Base-by-base conservation (phyloP, 1,140 invertebrate species). In the Panagrolaimus sp. region DNA sequence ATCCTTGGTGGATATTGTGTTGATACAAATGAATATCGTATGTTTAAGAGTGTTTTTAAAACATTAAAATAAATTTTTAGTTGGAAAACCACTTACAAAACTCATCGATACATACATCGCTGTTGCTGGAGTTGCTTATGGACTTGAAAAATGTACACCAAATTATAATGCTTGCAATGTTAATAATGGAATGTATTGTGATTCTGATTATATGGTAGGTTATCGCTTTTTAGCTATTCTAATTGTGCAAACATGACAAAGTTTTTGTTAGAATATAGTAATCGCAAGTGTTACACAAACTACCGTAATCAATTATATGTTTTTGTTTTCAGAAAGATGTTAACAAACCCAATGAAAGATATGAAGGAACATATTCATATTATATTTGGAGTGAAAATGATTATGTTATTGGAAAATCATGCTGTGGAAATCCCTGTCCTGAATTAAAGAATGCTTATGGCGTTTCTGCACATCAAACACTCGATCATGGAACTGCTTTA, bases 1-100 rank as follows among this genome's bases (percentile, higher is more conserved):
- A 80, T 78, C 25, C 71, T 79, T 63, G 76, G 76, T 47, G 76
- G 76, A 5, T 44, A 61, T 23, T 78, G 76, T 65, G 78, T 79
- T 7, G 76, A 78, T 38, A 78, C 76, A 14, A 64, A 64, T 27
- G 78, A 80, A 47, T 9, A 72, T 25, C 16, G 31, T 38, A 4
- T 38, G 31, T 38, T n/a, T n/a, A n/a, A n/a, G n/a, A 38, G 31
- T 7, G 2, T 38, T 38, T 38, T 38, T 38, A 38, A 38, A 38
- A 38, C 7, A 2, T 38, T 38, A 38, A 38, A 38, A 38, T 38
- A 38, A 38, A 4, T 38, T 38, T 38, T 38, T 7, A 38, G 31
- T 72, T 25, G 71, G 71, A 9, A n/a, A 23, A 45, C 65, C 71
- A 4, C 25, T 72, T 11, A 72, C 71, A 43, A 27, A 73, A 3